Conservation (phyloP, 2,113 vertebrate species). For the Psittacula cyanocephala region DNA sequence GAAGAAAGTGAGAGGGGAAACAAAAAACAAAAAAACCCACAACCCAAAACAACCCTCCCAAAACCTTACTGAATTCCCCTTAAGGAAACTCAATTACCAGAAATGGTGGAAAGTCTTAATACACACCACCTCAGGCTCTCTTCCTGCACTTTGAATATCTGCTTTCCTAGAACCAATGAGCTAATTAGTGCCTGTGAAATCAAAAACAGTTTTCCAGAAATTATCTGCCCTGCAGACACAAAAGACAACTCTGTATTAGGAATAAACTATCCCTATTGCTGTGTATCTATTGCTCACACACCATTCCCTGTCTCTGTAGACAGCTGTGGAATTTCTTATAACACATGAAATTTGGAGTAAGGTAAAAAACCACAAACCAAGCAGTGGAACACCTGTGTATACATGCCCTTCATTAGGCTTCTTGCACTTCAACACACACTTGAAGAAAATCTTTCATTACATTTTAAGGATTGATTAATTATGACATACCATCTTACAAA, state of each 20-base stretch:
- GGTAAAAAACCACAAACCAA: neutral
- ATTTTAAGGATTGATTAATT: constrained; percentile 5
- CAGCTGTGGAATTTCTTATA: neutral
- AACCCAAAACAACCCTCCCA: neutral
- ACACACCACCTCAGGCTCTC: neutral
- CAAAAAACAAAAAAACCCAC: neutral
- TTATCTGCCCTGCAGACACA: neutral
- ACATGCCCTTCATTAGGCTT: neutral
- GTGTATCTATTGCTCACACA: neutral
- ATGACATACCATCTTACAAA: neutral
- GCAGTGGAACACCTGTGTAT: neutral
- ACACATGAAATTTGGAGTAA: neutral
- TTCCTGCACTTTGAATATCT: neutral
- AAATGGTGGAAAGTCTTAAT: neutral
- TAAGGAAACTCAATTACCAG: neutral
- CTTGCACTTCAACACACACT: neutral
- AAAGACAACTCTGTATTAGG: neutral
- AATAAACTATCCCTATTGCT: neutral
- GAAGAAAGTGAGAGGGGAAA: neutral
- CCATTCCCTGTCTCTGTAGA: neutral
- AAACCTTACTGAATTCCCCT: neutral
- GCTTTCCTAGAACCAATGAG: neutral
- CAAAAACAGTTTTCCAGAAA: neutral
- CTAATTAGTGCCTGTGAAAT: neutral
- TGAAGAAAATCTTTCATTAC: neutral